Base-by-base conservation (phyloP, 2,113 vertebrate genomes). In the Nanger granti region DNA sequence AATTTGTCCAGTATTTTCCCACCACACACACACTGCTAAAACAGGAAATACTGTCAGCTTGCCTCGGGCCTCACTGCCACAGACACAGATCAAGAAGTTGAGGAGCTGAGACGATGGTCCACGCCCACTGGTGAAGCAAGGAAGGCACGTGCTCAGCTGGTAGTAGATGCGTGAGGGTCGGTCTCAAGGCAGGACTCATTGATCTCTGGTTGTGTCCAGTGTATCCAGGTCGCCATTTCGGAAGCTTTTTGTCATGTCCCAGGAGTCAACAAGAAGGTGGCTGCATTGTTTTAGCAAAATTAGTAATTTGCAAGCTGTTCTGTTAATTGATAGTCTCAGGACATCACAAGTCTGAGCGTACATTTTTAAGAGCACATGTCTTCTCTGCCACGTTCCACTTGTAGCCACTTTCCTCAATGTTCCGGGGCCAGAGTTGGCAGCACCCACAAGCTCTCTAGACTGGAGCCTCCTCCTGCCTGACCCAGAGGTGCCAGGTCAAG, bases 1-100 rank as follows among this genome's bases (percentile, higher is more conserved):
- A 99, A 98, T 97, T 99, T 99, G 99, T 99, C 99, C 98, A 99
- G 99, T 82, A 99, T 99, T 96, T 99, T 99, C 4, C 99, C 99
- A 26, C 99, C 99, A 92, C 20, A 41, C 99, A 99, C 99, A 99
- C 99, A 99, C 99, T 97, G 99, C 98, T 98, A 99, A 99, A 99
- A 99, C 99, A 2, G 99, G 99, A 98, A 99, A 99, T 31, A 99
- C 99, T 0, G 99, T 99, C 98, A 99, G 98, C 98, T 99, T 99
- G 95, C 99, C 99, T 1, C 99, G 99, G 97, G 99, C 99, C 98
- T 99, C 99, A 57, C 99, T 99, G 99, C 20, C 18, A 4, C 52
- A 84, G 31, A 49, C 34, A 14, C 7, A 5, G 6, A 55, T 84
- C 52, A 54, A 12, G 31, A 84, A n/a, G 11, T 14, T 52, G 47